These are phyloP conservation scores for Anticlea derivata DNA, from an alignment of 2,888 invertebrate genomes.

Conservation along the genomic window DNA sequence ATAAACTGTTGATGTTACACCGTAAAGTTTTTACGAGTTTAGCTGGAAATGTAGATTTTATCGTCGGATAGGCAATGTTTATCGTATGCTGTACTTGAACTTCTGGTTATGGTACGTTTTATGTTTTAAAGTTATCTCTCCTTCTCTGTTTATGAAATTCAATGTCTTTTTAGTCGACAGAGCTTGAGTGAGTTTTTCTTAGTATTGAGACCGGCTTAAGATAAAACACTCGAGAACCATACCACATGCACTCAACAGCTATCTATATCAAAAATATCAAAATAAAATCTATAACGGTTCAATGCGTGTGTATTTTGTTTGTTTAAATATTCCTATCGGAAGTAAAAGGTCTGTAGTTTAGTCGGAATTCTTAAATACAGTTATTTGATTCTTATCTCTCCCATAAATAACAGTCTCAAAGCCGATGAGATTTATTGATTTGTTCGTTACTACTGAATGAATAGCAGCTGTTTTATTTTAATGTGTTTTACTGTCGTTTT, in stretches of 20 bases:
- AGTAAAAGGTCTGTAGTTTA: slow-evolving; percentile 16
- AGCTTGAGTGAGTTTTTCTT: not conserved
- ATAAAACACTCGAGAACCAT: too few species aligned
- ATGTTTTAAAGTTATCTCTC: slow-evolving; percentile 27
- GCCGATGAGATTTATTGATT: slow-evolving; percentile 26
- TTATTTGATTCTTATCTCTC: slow-evolving; percentile 22
- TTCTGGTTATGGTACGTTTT: slow-evolving; percentile 30
- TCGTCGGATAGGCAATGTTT: slow-evolving; percentile 43
- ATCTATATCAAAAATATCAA: not conserved
- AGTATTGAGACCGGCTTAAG: too few species aligned
- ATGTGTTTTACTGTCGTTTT: too few species aligned
- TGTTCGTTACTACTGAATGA: slow-evolving; percentile 22
- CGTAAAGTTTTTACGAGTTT: slow-evolving; percentile 67
- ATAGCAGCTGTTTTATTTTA: slow-evolving; percentile 9
- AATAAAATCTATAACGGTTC: not conserved
- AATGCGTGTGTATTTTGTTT: not conserved
- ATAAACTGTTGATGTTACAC: slow-evolving; percentile 56
- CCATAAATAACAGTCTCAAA: slow-evolving; percentile 25
- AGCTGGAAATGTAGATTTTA: slow-evolving; percentile 69
- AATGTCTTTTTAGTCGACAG: not conserved
- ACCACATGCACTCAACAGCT: too few species aligned
- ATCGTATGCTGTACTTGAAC: slow-evolving; percentile 37
- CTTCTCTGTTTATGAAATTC: slow-evolving; percentile 6
- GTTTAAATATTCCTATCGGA: slow-evolving; percentile 12
- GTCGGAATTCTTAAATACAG: slow-evolving; percentile 21